Base-by-base conservation (phyloP, 1,140 invertebrate genomes). In the Daktulosphaira vitifoliae region DNA sequence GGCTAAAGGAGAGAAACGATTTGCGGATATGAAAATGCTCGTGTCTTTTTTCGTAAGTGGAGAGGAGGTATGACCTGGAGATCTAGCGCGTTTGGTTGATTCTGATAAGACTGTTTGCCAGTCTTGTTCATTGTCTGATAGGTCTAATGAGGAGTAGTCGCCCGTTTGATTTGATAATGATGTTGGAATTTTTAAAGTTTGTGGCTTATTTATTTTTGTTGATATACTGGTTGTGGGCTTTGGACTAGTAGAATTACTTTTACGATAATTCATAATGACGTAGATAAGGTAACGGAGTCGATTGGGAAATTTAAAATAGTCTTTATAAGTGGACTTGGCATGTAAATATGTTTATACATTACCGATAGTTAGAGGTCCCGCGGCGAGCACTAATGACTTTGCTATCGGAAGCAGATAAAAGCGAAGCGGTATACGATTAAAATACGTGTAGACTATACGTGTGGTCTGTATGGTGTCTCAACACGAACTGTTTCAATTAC, bases 261-360 rank as follows among this genome's bases (percentile, higher is more conserved):
- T 50, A 50, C 49, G 15, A 50, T 22, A 50, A 50, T 50, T 50
- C 49, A 50, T 50, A 50, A 25, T 50, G 49, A 50, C 23, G 25
- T 50, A 50, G 25, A 50, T 50, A 46, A 46, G 18, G 44, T 46
- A 46, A 4, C 4, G 18, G 11, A 46, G 6, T 46, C 18, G 18
- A 22, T 46, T 20, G 3, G 18, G 18, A 46, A 46, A 46, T 46
- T 22, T n/a, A n/a, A n/a, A n/a, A n/a, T n/a, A n/a, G n/a, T n/a
- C n/a, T n/a, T n/a, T n/a, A n/a, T n/a, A n/a, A n/a, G n/a, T n/a
- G n/a, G n/a, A n/a, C n/a, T n/a, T n/a, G n/a, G n/a, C n/a, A n/a
- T n/a, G n/a, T n/a, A n/a, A n/a, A n/a, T n/a, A n/a, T n/a, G n/a
- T n/a, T n/a, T n/a, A n/a, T n/a, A n/a, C n/a, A n/a, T n/a, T n/a